These are phyloP conservation scores for Bubo scandiacus DNA, from an alignment of 2,113 vertebrate genomes.

Conservation along the genomic window DNA sequence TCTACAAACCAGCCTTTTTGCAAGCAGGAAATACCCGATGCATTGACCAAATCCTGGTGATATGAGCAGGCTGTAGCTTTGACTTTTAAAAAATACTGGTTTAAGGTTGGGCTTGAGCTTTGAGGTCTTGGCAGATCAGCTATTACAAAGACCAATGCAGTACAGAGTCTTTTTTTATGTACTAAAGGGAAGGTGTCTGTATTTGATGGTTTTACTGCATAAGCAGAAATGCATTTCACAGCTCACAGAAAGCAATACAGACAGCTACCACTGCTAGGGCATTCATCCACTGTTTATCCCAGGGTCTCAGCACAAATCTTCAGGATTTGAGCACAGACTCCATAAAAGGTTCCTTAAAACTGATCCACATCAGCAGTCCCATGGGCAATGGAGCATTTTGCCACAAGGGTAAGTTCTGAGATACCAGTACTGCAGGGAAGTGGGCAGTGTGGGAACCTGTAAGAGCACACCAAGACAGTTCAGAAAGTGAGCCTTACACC, in stretches of 20 bases:
- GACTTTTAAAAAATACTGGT: neutral
- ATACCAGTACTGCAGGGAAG: neutral
- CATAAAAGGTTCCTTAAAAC: neutral
- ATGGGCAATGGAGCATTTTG: neutral
- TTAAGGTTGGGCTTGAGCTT: neutral
- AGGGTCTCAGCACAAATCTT: neutral
- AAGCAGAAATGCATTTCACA: conserved; percentile 68
- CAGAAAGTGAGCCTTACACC: neutral
- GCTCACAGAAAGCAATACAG: conserved; percentile 58
- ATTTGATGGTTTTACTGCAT: conserved; percentile 65
- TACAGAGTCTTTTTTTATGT: neutral
- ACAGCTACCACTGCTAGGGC: conserved; percentile 66
- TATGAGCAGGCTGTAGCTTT: neutral
- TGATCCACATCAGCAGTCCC: neutral
- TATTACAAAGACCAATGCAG: neutral
- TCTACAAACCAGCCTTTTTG: neutral
- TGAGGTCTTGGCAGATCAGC: neutral
- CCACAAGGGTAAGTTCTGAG: neutral
- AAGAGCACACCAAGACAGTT: neutral
- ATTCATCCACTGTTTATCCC: conserved; percentile 59
- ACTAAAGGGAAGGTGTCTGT: conserved; percentile 58
- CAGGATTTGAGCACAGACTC: neutral
- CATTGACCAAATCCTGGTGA: neutral
- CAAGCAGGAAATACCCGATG: neutral
- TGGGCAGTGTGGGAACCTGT: neutral